Percentiles rank a stretch among this genome's conserved stretches.
Conservation (phyloP, 2,797 vertebrate genomes). For the Bufotes viridis region DNA sequence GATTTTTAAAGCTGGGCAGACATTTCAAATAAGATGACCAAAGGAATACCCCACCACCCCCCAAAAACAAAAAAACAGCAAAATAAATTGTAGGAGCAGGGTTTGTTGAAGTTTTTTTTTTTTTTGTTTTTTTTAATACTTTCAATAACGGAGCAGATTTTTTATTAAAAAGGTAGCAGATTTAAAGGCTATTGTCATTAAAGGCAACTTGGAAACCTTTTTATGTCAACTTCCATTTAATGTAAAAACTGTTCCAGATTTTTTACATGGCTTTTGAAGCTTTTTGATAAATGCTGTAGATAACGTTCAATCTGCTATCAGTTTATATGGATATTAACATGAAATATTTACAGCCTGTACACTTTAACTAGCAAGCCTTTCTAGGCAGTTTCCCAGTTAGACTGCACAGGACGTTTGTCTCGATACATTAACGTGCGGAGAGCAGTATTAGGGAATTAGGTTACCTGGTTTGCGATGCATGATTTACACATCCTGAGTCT, state of each 20-base stretch:
- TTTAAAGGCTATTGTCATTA: conserved; percentile 53
- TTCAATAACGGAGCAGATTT: conserved; percentile 55
- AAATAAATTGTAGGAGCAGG: neutral
- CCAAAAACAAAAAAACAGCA: neutral
- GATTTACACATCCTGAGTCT: conserved; percentile 98
- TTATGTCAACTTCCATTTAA: conserved; percentile 55
- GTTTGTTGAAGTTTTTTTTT: neutral
- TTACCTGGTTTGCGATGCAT: conserved; percentile 97
- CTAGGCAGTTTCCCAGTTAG: neutral
- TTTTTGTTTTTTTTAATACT: neutral
- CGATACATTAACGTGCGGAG: conserved; percentile 52
- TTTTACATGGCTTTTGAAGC: conserved; percentile 60
- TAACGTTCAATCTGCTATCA: conserved; percentile 58
- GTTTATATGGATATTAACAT: conserved; percentile 55
- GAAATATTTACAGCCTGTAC: conserved; percentile 38
- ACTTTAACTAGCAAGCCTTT: conserved; percentile 29
- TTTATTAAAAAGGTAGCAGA: conserved; percentile 46
- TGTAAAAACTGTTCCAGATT: conserved; percentile 30
- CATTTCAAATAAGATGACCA: no score
- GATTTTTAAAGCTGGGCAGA: neutral
- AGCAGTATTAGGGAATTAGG: conserved; percentile 80
- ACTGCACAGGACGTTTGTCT: conserved; percentile 10
- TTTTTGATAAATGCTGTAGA: conserved; percentile 31
- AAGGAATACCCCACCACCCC: no score
- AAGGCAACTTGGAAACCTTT: conserved; percentile 61